Evolutionary conservation across 1,140 invertebrate species (phyloP), one percentile per base, ranked within the genome.

Genomic region (Coptotermes formosanus): DNA sequence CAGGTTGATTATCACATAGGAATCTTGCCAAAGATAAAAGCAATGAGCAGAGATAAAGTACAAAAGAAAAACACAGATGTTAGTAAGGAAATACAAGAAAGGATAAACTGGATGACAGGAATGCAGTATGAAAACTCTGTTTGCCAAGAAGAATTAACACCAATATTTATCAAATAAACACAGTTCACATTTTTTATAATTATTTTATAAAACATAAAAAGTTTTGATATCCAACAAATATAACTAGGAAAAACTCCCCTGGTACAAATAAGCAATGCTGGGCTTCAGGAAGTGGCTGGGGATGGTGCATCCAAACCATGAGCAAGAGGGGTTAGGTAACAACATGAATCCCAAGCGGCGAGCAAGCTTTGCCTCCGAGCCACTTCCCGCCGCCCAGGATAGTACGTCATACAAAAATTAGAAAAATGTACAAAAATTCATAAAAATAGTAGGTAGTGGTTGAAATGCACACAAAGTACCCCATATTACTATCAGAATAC

Each of bases 381-480:
- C 86, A 85, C 87, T 86, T 86, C 87, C 87, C 83, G 86, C 52
- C 82, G 86, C 86, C 86, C 86, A 87, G 81, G 86, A 21, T 75
- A 75, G 81, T 82, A 87, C 84, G 84, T 87, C 69, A 85, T 87
- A 87, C 87, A 87, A 87, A 87, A 87, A 88, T 88, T 88, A 88
- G 87, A 88, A 88, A 88, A 88, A 88, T 88, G 87, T 88, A 88
- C 87, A 88, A 88, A 87, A 88, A 88, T 88, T 87, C 87, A 88
- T 88, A 88, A 88, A 88, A 88, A 88, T 88, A 88, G 86, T 87
- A 87, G 84, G 84, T 85, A 87, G 87, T 88, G 87, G 85, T 87
- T 88, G 87, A 88, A 88, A 88, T 88, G 87, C 87, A 88, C 87
- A 87, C 87, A 88, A 86, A 88, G 87, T 87, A 88, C 87, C 87